Base-by-base conservation (phyloP, 2,113 vertebrate genomes). In the Callochromis pleurospilus region DNA sequence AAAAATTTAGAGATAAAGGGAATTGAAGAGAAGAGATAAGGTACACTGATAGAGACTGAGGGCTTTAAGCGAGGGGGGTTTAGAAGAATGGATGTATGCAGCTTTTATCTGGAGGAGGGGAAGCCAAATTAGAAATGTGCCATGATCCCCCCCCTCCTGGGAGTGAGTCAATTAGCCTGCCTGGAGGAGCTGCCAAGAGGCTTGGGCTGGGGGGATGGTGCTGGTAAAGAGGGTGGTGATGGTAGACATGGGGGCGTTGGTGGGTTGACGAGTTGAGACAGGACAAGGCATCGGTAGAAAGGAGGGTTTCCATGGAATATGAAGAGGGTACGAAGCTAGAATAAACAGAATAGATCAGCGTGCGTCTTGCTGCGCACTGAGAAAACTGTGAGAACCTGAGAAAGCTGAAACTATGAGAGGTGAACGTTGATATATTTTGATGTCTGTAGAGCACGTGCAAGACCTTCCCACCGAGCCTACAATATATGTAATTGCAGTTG, bases 131-230 rank as follows among this genome's bases (percentile, higher is more conserved):
- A 93, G 93, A 94, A 94, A 94, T 93, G 92, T 93, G 92, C 82
- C 92, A 94, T 93, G 94, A 95, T 95, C 93, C 91, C 91, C 87
- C 84, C 81, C 91, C 94, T 92, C 94, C 85, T 90, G 94, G 93
- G 95, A 95, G 54, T 58, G 92, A 94, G 93, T 94, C 95, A 95
- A 96, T 95, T 95, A 96, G 94, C 92, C 93, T 93, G 93, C 91
- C 92, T 91, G 90, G 88, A 92, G 92, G 87, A 93, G 89, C 94
- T 94, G 94, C 89, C 93, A 93, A 31, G 90, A 91, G 92, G 87
- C 84, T 40, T 56, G 92, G 45, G 79, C 65, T 55, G 80, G 92
- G 83, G 88, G 93, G 89, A 93, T 89, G 94, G 91, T 82, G 84
- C 55, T 42, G 38, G 83, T 84, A 75, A 68, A 83, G 82, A 80